Base-by-base conservation (phyloP, 1,140 invertebrate species). In the Aporrectodea caliginosa region DNA sequence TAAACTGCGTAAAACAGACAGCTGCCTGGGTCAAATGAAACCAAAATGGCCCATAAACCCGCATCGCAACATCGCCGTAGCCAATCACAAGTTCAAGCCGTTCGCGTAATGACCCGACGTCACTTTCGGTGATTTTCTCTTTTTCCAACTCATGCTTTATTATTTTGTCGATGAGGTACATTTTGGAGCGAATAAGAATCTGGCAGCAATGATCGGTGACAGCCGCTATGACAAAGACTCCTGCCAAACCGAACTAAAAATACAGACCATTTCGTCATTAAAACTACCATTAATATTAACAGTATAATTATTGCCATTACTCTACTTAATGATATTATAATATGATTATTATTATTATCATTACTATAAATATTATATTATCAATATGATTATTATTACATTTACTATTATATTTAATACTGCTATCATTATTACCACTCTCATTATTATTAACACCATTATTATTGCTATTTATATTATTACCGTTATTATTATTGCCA, bases 151-250 rank as follows among this genome's bases (percentile, higher is more conserved):
- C 69, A 27, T 80, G 75, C 22, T 82, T 35, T 12, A 83, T 78
- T 0, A 83, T 35, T 0, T 82, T 78, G 22, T 79, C 78, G 14
- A 87, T 85, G n/a, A 84, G 84, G 74, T 82, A 79, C 43, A 85
- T 83, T 81, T 88, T 87, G 69, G 84, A 86, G 71, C 86, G 84
- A 16, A 87, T 84, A n/a, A 88, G 84, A 0, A 87, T 82, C 35
- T 85, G 82, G 78, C 86, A 87, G 79, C 87, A 88, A 78, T 88
- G 85, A 76, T 86, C 85, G 14, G 86, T 87, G 6, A 87, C 58
- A 1, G 68, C 29, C 1, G 85, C 86, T 35, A 87, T 84, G 12
- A 87, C 6, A 0, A 86, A 1, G 35, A 88, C 75, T 1, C 83
- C 82, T 2, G 82, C 73, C 31, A 85, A 76, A 32, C 86, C 87